Evolutionary conservation across 2,888 invertebrate species (phyloP), one percentile per base, ranked within the genome.

Genomic region (Cantharis lateralis): DNA sequence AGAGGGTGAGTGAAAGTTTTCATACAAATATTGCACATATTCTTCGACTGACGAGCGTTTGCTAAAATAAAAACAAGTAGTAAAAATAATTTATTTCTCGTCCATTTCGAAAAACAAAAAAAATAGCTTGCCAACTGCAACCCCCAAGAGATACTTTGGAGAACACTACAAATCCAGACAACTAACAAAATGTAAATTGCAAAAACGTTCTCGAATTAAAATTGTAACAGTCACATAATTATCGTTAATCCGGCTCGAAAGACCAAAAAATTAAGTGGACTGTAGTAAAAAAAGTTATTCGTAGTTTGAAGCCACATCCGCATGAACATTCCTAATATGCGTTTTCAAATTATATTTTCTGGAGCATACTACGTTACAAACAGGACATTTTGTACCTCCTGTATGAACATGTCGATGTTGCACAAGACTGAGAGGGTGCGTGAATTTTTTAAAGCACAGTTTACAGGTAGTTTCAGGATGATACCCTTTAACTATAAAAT

Each of bases 391-490:
- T 76, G 89, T 89, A 81, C 87, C 88, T 68, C 90, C 90, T 79
- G 88, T 87, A 85, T 90, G 90, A 84, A 88, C 87, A 80, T 89
- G 89, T 86, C 89, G 88, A 86, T 90, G 90, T 83, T 89, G 89
- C 84, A 88, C 88, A 86, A 90, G 87, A 84, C 89, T 89, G 84
- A 89, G 88, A 82, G 89, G 88, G 84, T 89, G 89, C 85, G 88
- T 88, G 85, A 89, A 89, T 75, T 87, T 87, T 86, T 89, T 89
- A 66, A 20, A n/a, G 7, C 64, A 66, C 16, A 66, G n/a, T 20
- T 18, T 66, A 24, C 64, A 66, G n/a, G 48, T 48, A n/a, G 48
- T 48, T 48, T 48, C 48, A 48, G 48, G 48, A n/a, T 48, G 48
- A 7, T 48, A 13, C 48, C n/a, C 48, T n/a, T 48, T 48, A n/a